Evolutionary conservation across 2,797 vertebrate species (phyloP).

Genomic region (Scolopax rusticola): DNA sequence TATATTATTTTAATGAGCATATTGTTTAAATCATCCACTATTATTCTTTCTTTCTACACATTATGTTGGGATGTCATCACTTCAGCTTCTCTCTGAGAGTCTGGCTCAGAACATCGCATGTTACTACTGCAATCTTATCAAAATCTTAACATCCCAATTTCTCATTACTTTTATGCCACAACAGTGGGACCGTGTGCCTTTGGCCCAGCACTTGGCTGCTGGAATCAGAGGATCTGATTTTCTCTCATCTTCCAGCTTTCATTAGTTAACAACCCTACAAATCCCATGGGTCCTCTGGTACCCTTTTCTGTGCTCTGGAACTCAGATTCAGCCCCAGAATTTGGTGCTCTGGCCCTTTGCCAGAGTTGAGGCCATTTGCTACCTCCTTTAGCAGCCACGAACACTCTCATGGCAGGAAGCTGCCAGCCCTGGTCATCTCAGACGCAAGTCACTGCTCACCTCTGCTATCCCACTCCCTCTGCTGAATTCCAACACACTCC

Average conservation of each 20-base stretch:
- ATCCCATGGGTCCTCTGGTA: neutral
- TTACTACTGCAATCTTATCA: neutral
- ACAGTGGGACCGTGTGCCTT: neutral
- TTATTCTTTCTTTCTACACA: neutral
- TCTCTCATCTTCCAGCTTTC: neutral
- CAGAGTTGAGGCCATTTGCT: neutral
- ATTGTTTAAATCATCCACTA: neutral
- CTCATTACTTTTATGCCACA: neutral
- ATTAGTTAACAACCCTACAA: neutral
- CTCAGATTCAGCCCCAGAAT: neutral
- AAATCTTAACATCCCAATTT: neutral
- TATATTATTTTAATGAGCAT: neutral
- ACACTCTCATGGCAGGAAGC: accelerated
- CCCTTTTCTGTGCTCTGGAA: neutral
- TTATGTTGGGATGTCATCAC: neutral
- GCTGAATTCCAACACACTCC: neutral
- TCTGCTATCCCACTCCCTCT: neutral
- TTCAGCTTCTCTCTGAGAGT: neutral
- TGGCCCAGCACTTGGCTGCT: neutral
- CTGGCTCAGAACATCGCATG: neutral
- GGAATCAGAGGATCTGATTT: neutral
- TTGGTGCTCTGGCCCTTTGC: neutral
- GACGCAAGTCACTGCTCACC: neutral
- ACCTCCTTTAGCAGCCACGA: neutral
- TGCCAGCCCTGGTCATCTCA: neutral